Evolutionary conservation across 1,140 invertebrate species (phyloP), one percentile per base, ranked within the genome.

Genomic region (Palaemon carinicauda): DNA sequence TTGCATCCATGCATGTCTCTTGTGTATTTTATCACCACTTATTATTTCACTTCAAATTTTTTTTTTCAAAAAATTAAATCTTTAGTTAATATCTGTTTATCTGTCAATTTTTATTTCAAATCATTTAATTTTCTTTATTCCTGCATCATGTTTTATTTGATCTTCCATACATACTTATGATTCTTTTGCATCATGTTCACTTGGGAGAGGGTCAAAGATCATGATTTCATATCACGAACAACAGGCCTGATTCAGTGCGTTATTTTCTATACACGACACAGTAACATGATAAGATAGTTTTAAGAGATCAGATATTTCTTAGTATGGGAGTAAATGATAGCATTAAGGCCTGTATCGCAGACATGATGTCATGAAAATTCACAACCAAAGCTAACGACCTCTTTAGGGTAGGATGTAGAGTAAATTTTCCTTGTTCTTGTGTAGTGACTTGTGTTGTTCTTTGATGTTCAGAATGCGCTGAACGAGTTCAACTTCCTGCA

Each of bases 401-500:
- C 41, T 41, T 41, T 33, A 27, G 24, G 29, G 52, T 51, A 79
- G 77, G 52, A 79, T 21, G 75, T 51, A 51, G 33, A 69, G 83
- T 65, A 80, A 24, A 50, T 87, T 82, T 51, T 87, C 71, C 75
- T 33, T 60, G 41, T 50, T 83, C 54, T 54, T 85, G n/a, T 71
- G 10, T n/a, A 31, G 24, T 87, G 51, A 41, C 33, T 84, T 33
- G 14, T 74, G 41, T 54, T 87, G 17, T 33, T 88, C 74, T 80
- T 41, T 69, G 27, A 93, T 96, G 94, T 94, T 91, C 95, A 96
- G 93, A 95, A 94, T 92, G 96, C 95, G 91, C 93, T 96, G 92
- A 94, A 94, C 91, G 95, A 96, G 92, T 97, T 97, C 94, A 96
- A 97, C 93, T 97, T 97, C 92, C 94, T 97, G 92, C 94, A 96